These are phyloP conservation scores for Autographa gamma DNA, from an alignment of 2,888 invertebrate genomes.

Conservation along the genomic window DNA sequence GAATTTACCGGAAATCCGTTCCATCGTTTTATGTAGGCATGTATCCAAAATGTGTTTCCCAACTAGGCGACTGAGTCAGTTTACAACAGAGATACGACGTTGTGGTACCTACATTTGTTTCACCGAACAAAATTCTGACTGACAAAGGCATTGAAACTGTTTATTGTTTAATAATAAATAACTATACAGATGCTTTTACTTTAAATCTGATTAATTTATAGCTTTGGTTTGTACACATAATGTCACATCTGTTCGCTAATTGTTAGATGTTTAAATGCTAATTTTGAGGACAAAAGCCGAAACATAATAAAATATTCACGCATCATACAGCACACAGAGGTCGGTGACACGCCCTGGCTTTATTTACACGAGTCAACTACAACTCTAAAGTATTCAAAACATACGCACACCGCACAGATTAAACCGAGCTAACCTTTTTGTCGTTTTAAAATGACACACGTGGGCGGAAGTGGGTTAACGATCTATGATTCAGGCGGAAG, in stretches of 20 bases:
- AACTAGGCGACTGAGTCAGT: background rate
- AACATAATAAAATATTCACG: constrained; percentile 45
- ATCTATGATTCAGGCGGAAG: constrained; percentile 75
- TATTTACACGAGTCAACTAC: constrained; percentile 62
- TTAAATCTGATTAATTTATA: background rate
- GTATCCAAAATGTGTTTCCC: too few relatives aligned
- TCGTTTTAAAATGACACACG: constrained; percentile 62
- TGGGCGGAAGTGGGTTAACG: constrained; percentile 80
- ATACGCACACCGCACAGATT: constrained; percentile 44
- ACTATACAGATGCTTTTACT: background rate
- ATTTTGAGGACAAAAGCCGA: constrained; percentile 34
- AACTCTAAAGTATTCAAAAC: constrained; percentile 52
- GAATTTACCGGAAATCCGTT: too few relatives aligned
- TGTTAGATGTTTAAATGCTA: constrained; percentile 48
- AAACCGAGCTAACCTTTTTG: constrained; percentile 52
- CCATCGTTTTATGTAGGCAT: too few relatives aligned
- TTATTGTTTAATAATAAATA: background rate
- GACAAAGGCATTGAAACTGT: background rate
- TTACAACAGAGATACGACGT: background rate
- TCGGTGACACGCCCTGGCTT: constrained; percentile 63
- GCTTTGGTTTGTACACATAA: constrained; percentile 7
- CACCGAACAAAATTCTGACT: background rate
- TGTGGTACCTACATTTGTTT: background rate
- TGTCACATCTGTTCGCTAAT: constrained; percentile 42
- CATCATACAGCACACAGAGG: constrained; percentile 54